phyloP scores from a whole-genome alignment of 1,140 invertebrate genomes.

The Caerostris darwini region DNA sequence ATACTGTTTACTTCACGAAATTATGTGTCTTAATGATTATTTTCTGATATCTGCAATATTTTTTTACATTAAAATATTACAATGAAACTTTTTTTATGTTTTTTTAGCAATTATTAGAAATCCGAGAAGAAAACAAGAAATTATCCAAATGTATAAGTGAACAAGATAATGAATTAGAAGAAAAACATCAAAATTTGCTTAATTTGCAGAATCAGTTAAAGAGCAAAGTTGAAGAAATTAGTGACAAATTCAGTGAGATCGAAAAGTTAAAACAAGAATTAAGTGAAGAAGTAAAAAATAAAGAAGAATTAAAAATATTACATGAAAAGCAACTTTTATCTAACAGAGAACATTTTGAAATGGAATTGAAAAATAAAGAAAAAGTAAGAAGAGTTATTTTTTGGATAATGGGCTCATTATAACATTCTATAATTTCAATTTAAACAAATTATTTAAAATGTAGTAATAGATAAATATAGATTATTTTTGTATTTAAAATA shows the following conservation, averaged over 20 bases:
- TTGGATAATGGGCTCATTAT: neutral
- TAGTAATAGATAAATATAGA: no score
- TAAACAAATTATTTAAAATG: no score
- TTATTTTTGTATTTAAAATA: no score
- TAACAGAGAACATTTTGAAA: neutral
- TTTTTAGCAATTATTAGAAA: neutral
- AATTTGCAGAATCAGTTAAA: neutral
- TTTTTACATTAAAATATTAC: no score
- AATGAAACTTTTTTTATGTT: neutral
- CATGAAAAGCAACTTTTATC: neutral
- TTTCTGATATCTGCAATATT: no score
- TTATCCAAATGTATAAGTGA: neutral
- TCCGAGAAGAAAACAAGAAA: neutral
- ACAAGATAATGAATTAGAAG: neutral
- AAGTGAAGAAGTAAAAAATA: neutral
- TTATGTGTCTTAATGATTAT: no score
- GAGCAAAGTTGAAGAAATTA: neutral
- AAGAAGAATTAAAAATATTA: neutral
- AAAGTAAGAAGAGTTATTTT: neutral
- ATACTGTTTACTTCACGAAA: no score
- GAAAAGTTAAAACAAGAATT: neutral
- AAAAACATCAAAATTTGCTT: neutral
- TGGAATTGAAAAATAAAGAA: slow-evolving; percentile 29
- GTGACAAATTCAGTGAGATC: neutral
- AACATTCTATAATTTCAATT: no score